Evolutionary conservation across 35 echinoderm and acorn worm species (phyloP), one percentile per base, ranked within the genome.

Genomic region (Stichopus chloronotus): DNA sequence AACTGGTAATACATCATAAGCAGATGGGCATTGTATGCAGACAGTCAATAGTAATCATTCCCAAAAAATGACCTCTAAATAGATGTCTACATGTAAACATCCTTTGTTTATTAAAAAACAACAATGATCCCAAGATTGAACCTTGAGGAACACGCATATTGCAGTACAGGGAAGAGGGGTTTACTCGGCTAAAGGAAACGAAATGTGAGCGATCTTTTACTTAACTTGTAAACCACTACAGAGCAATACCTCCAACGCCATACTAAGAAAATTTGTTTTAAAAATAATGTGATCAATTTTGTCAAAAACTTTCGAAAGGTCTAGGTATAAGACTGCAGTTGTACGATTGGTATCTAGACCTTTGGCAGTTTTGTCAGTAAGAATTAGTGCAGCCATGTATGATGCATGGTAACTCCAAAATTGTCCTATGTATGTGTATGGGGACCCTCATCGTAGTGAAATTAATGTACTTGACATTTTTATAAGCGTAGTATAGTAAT

Each of bases 281-380:
- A 76, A 76, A 76, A 76, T 76, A 24, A 24, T 76, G 72, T 76
- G 72, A 24, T 76, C 72, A 76, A 16, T 76, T 24, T 17, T 76
- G 24, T 76, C 72, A 16, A 76, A 76, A 76, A 24, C 69, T 74
- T 74, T 74, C 23, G 69, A 74, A 5, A 74, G 69, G 69, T 74
- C 69, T 14, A 74, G 69, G 23, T 19, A 74, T 74, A 74, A 74
- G 69, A 22, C 4, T 20, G 72, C 72, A 76, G 72, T 76, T 6
- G 72, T 76, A 24, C 24, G 17, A 76, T 76, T 76, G 24, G 72
- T 6, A 16, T 76, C 72, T 17, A 76, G 72, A 76, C 72, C 72
- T 76, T 76, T 17, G 13, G 72, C 72, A 76, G 12, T 76, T 76
- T 76, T 76, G 72, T 13, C 72, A 76, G 72, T 76, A 24, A 76